Percentiles rank a stretch among this genome's conserved stretches.
phyloP scores from a whole-genome alignment of 2,888 invertebrate species.

The Harpalus rubripes region DNA sequence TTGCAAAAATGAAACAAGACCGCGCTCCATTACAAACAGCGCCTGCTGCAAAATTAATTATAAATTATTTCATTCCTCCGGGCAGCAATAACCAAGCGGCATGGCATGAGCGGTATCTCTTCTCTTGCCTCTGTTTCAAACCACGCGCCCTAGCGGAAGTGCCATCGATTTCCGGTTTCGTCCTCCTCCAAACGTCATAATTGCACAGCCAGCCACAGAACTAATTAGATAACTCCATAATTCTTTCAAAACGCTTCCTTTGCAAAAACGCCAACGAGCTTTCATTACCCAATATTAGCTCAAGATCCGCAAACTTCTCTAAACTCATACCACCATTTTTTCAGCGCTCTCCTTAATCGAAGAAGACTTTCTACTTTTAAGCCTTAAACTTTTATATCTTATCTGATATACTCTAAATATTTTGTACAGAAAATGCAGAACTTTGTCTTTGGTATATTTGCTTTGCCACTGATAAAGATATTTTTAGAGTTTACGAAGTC shows the following conservation, averaged over 20 bases:
- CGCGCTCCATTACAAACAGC: constrained; percentile 31
- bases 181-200: constrained; percentile 56
- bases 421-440: no score
- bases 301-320: not conserved
- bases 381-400: no score
- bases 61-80: constrained; percentile 49
- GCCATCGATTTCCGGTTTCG: constrained; percentile 46
- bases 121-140: constrained; percentile 17
- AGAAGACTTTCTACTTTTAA: no score
- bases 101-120: constrained; percentile 14
- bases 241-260: constrained; percentile 50
- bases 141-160: constrained; percentile 40
- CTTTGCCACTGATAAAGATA: no score
- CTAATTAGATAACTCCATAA: constrained; percentile 57
- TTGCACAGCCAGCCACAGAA: constrained; percentile 46
- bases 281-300: constrained; percentile 56
- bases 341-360: not conserved
- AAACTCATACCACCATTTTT: not conserved
- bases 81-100: constrained; percentile 32
- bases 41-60: constrained; percentile 44
- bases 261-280: constrained; percentile 42
- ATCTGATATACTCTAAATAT: no score
- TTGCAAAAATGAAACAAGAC: constrained; percentile 49
- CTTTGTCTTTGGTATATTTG: no score
- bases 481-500: no score